Evolutionary conservation across 1,140 invertebrate species (phyloP).

Genomic region (Lepidurus couesii): DNA sequence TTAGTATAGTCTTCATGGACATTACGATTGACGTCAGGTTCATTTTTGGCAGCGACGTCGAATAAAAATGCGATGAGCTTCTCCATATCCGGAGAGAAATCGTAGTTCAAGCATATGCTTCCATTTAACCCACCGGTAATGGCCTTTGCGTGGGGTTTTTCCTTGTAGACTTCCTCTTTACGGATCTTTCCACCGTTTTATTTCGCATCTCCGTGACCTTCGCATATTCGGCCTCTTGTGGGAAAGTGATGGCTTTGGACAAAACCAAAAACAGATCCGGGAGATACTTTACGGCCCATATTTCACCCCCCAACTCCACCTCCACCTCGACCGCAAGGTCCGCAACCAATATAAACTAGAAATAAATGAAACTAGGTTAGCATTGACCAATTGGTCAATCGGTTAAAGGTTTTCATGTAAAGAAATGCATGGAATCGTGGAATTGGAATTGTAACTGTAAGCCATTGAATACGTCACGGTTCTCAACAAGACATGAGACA

Average conservation of each 20-base stretch:
- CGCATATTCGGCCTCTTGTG: not conserved
- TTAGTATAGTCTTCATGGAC: not conserved
- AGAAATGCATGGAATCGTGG: too few relatives aligned
- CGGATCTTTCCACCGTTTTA: not conserved
- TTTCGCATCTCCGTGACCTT: not conserved
- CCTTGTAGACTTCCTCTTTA: not conserved
- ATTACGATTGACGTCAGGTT: not conserved
- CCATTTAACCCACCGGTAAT: not conserved
- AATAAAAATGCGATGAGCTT: not conserved
- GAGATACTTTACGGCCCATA: not conserved
- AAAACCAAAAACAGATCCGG: not conserved
- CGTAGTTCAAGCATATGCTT: not conserved
- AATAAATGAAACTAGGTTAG: too few relatives aligned
- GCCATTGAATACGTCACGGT: too few relatives aligned
- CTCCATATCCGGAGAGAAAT: conserved; percentile 21
- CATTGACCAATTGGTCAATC: too few relatives aligned
- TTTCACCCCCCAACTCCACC: not conserved
- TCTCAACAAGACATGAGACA: too few relatives aligned
- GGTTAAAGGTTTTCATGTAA: too few relatives aligned
- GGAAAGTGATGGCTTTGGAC: not conserved
- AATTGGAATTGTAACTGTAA: too few relatives aligned
- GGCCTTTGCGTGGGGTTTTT: not conserved
- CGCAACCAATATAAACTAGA: too few relatives aligned
- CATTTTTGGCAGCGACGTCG: not conserved
- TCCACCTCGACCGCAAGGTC: too few relatives aligned